phyloP scores from a whole-genome alignment of 2,888 invertebrate genomes.

The Sepiola atlantica region DNA sequence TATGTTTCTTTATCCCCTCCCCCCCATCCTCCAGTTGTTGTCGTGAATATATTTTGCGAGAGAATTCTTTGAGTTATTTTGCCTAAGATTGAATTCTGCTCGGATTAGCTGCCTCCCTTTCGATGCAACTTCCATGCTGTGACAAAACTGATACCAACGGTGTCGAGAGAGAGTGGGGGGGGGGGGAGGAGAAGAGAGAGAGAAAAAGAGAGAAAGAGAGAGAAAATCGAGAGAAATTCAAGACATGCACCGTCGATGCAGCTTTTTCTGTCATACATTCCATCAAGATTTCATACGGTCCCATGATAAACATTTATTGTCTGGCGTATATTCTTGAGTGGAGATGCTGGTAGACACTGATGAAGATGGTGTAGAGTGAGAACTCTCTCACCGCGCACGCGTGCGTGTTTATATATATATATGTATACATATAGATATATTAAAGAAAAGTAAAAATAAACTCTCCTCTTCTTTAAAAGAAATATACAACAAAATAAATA shows the following conservation, averaged over 20 bases:
- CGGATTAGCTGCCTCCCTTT: not conserved
- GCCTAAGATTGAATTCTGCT: not conserved
- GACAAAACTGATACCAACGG: not conserved
- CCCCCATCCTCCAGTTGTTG: not conserved
- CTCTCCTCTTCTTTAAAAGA: not conserved
- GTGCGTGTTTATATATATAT: not conserved
- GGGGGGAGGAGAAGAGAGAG: too few species aligned
- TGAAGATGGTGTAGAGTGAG: not conserved
- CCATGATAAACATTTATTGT: not conserved
- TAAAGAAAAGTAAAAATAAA: too few species aligned
- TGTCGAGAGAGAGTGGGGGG: too few species aligned
- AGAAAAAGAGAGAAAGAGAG: not conserved
- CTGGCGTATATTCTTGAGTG: not conserved
- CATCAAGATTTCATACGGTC: not conserved
- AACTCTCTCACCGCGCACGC: not conserved
- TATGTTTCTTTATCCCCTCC: not conserved
- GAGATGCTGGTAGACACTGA: not conserved
- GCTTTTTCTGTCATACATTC: not conserved
- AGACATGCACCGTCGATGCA: not conserved
- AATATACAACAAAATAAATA: not conserved
- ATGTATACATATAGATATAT: too few species aligned
- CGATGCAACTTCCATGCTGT: not conserved
- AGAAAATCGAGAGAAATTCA: not conserved
- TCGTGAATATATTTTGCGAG: not conserved
- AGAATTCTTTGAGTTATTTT: conserved; percentile 16